Conservation (phyloP, 1,140 invertebrate species). For the Episyrphus balteatus region DNA sequence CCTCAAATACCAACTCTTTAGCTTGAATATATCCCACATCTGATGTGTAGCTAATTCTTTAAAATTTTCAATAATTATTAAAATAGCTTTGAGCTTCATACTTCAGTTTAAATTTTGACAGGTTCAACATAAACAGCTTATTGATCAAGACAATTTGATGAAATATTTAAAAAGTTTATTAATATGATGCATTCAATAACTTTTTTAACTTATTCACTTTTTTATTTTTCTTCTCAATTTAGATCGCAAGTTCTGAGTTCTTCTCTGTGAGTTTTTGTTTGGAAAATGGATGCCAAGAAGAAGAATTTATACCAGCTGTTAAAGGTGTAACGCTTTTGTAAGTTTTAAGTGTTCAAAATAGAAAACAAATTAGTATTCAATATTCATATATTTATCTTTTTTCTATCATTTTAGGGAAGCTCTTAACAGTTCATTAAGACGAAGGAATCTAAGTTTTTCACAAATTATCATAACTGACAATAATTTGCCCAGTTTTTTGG, state of each 20-base stretch:
- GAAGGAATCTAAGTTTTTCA: conserved; percentile 29
- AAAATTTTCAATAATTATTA: too few species aligned
- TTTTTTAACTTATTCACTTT: too few species aligned
- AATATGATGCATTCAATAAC: too few species aligned
- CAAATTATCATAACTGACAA: conserved; percentile 31
- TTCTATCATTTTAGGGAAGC: conserved; percentile 38
- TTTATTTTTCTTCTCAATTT: conserved; percentile 6
- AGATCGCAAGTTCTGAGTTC: conserved; percentile 65
- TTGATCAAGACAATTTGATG: too few species aligned
- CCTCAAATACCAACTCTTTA: too few species aligned
- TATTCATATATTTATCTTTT: conserved; percentile 4
- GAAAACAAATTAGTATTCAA: background rate
- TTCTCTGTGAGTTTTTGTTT: conserved; percentile 63
- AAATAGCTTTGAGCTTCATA: too few species aligned
- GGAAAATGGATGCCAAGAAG: conserved; percentile 37
- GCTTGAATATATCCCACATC: too few species aligned
- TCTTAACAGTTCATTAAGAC: conserved; percentile 33
- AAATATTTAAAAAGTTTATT: too few species aligned
- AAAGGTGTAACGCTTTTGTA: conserved; percentile 57
- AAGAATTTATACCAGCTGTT: conserved; percentile 55
- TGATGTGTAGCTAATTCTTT: too few species aligned
- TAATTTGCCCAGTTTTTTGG: conserved; percentile 43
- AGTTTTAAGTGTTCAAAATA: conserved; percentile 32
- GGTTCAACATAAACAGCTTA: too few species aligned
- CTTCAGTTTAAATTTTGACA: too few species aligned